A percentile compares a stretch with the other conserved stretches of the same genome.
Evolutionary conservation across 2,797 vertebrate species (phyloP).

Genomic region (Sarcoramphus papa): DNA sequence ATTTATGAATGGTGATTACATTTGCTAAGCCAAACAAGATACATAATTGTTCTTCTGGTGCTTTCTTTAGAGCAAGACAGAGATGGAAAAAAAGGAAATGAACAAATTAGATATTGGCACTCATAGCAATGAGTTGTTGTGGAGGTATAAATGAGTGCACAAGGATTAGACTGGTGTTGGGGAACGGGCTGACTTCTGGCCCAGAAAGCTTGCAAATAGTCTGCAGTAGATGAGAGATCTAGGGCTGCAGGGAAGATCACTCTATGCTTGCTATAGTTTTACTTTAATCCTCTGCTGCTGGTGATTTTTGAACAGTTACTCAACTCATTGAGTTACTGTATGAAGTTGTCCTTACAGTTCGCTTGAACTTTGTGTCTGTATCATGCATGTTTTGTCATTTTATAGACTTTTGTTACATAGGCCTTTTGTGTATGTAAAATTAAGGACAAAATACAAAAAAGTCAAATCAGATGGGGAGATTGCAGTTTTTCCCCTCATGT

Average conservation of each 20-base stretch:
- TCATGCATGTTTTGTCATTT: neutral
- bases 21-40: neutral
- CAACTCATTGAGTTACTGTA: no score
- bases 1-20: neutral
- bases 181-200: neutral
- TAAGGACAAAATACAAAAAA: neutral
- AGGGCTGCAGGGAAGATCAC: neutral
- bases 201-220: neutral
- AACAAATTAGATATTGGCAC: neutral
- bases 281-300: neutral
- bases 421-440: neutral
- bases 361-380: neutral
- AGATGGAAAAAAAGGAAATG: neutral
- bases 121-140: neutral
- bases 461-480: neutral
- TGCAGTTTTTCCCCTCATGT: neutral
- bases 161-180: neutral
- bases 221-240: neutral
- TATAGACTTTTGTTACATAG: neutral
- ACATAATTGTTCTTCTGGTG: neutral
- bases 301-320: neutral
- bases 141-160: neutral
- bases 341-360: neutral
- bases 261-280: neutral
- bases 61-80: neutral